phyloP scores from a whole-genome alignment of 2,113 vertebrate genomes.

The Oophaga pumilio region DNA sequence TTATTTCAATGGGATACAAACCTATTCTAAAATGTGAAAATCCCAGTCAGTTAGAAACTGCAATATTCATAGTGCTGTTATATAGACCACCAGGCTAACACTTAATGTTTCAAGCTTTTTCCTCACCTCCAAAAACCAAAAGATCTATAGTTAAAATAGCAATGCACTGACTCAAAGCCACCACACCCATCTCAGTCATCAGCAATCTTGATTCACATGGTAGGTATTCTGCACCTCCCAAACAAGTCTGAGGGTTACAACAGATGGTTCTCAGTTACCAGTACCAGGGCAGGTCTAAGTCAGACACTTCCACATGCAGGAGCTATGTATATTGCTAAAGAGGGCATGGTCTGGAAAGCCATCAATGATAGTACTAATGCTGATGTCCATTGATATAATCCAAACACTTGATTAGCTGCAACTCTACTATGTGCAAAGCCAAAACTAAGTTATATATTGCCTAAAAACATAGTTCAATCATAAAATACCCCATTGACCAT shows the following conservation, averaged over 20 bases:
- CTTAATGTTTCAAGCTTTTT: slow-evolving; percentile 4
- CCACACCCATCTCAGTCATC: slow-evolving; percentile 24
- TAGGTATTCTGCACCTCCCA: slow-evolving; percentile 12
- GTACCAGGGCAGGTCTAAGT: background rate
- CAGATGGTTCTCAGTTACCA: background rate
- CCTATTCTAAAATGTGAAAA: background rate
- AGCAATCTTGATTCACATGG: slow-evolving; percentile 27
- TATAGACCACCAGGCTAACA: background rate
- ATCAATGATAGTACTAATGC: background rate
- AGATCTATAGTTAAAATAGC: background rate
- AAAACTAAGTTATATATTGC: background rate
- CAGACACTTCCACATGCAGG: background rate
- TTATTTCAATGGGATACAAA: background rate
- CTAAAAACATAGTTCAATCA: background rate
- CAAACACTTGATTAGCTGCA: background rate
- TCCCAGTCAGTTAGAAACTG: background rate
- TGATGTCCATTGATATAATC: background rate
- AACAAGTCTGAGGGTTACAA: background rate
- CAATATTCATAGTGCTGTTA: background rate
- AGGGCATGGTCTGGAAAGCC: background rate
- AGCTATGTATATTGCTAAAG: background rate
- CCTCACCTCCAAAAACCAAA: background rate
- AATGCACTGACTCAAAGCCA: background rate
- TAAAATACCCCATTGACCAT: background rate
- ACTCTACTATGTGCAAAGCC: background rate